A percentile compares a stretch with the other conserved stretches of the same genome.
Conservation (phyloP, 2,113 vertebrate species). For the Peromyscus maniculatus region DNA sequence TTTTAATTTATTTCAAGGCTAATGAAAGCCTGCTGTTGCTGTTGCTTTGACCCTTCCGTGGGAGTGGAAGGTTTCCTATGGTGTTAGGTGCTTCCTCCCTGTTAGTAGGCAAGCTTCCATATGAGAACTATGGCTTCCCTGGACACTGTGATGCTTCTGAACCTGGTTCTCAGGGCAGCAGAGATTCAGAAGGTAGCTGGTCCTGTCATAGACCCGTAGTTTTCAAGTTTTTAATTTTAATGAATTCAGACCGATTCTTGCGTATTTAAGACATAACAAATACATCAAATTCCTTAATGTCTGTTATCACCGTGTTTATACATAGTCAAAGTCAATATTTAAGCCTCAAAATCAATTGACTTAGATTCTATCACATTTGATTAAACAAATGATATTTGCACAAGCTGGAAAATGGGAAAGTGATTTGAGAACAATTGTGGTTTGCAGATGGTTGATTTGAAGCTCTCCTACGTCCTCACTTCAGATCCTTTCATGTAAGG, state of each 20-base stretch:
- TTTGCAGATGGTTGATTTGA: not conserved
- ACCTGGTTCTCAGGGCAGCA: not conserved
- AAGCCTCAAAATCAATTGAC: slow-evolving; percentile 8
- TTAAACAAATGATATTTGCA: slow-evolving; percentile 17
- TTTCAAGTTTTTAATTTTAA: not conserved
- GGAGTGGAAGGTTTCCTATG: not conserved
- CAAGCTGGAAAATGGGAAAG: not conserved
- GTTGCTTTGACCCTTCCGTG: not conserved
- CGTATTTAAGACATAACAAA: not conserved
- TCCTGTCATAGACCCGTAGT: not conserved
- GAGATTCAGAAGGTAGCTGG: not conserved
- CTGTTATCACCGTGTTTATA: not conserved
- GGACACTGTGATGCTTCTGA: not conserved
- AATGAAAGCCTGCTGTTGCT: not conserved
- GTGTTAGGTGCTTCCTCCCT: not conserved
- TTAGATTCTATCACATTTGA: not conserved
- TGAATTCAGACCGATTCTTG: not conserved
- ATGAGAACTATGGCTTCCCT: not conserved
- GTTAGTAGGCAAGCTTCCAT: not conserved
- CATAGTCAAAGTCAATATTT: not conserved
- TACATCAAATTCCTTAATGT: not conserved
- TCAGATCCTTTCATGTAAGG: not conserved
- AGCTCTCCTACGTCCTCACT: not conserved
- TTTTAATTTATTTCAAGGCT: not conserved
- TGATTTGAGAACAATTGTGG: not conserved